Evolutionary conservation across 1,140 invertebrate genomes (phyloP), one percentile per base, ranked within the genome.

Genomic region (Paramacrobiotus metropolitanus): DNA sequence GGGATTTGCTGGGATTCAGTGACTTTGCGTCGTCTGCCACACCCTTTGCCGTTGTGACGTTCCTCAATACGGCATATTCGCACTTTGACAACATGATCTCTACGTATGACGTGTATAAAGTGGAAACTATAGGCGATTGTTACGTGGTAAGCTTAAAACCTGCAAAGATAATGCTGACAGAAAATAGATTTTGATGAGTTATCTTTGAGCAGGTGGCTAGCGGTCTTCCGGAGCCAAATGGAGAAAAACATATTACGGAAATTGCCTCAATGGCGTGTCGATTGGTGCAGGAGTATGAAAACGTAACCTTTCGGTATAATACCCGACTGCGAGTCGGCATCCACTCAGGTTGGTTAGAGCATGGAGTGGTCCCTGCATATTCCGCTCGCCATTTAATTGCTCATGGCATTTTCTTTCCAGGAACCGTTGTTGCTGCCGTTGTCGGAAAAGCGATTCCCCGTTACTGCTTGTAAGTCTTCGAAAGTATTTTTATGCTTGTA

Each of bases 371-470:
- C 30, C 48, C 30, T 28, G 4, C 4, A 59, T 59, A 59, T 20
- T 20, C 18, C 40, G 21, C 31, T 15, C n/a, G n/a, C n/a, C n/a
- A n/a, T n/a, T n/a, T n/a, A n/a, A n/a, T n/a, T n/a, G n/a, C n/a
- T n/a, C n/a, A n/a, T n/a, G n/a, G n/a, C n/a, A n/a, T 9, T 40
- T 40, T 40, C n/a, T 40, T 40, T 40, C 9, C 9, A 30, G 31
- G 15, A 15, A 21, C 60, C 29, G 31, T 68, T 67, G 63, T 90
- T 0, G 89, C 79, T 0, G 80, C 80, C 0, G 77, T 81, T 0
- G 79, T 82, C 1, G 80, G 80, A 2, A 73, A 77, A n/a, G 79
- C 76, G 31, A 81, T 81, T 79, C 80, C 80, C 0, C 68, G 80
- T 15, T 82, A 82, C 68, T 82, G 81, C 66, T 71, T 82, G 20